Conservation (phyloP, 2,888 invertebrate species). For the Cryptus armator region DNA sequence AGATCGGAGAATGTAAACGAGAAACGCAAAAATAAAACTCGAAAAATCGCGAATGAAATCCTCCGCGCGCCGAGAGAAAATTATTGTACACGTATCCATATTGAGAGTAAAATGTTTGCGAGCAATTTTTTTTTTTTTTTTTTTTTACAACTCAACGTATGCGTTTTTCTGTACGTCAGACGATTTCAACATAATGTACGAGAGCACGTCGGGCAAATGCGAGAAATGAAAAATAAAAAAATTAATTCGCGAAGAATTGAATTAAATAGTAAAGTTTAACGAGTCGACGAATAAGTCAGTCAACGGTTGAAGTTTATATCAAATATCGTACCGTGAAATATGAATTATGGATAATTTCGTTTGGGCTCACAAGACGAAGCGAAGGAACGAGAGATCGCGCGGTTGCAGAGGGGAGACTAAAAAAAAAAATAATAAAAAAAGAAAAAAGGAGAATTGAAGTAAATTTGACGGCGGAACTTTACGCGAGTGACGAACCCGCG, state of each 20-base stretch:
- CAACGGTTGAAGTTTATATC: conserved; percentile 23
- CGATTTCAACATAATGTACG: no score
- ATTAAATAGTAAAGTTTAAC: conserved; percentile 52
- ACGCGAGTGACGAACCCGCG: conserved; percentile 28
- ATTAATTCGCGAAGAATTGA: conserved; percentile 1
- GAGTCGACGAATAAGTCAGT: conserved; percentile 24
- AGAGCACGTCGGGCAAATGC: no score
- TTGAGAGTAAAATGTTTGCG: no score
- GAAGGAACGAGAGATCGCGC: neutral
- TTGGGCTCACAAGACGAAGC: conserved; percentile 13
- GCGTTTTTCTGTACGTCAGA: no score
- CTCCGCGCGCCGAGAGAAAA: no score
- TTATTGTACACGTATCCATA: no score
- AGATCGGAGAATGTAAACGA: no score
- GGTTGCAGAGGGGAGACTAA: no score
- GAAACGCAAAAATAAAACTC: no score
- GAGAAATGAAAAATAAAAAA: conserved; percentile 20
- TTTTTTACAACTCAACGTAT: no score
- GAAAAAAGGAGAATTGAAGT: conserved; percentile 18
- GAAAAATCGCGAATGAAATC: no score
- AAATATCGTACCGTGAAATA: conserved; percentile 28
- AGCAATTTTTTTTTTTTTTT: no score
- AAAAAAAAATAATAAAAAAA: neutral
- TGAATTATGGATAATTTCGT: conserved; percentile 59
- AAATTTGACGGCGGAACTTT: conserved; percentile 16